Base-by-base conservation (phyloP, 2,888 invertebrate genomes). In the Dorcus hopei region DNA sequence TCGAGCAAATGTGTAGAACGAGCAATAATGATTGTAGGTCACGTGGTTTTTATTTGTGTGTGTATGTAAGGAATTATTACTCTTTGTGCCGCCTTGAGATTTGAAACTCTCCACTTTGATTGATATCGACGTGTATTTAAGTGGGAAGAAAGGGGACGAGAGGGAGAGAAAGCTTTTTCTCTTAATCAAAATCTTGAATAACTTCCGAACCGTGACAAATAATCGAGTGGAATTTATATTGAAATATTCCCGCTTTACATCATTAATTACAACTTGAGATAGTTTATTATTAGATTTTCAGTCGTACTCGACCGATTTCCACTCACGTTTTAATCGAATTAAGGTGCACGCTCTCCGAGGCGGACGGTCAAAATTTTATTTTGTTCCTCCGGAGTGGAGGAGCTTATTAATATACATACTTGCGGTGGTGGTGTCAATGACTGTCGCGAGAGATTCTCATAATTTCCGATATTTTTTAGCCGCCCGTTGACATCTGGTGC, bases 221-320 rank as follows among this genome's bases (percentile, higher is more conserved):
- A 72, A 73, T 72, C 70, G 70, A 65, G 68, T 68, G 75, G 74
- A 76, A 75, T 76, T 74, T 73, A 75, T 76, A 76, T 76, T 74
- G 75, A 73, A 75, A 75, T 74, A 74, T 75, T 68, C 70, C 65
- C 57, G 67, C 68, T 68, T 70, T 70, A 71, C 73, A 73, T 72
- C 72, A 73, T 74, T 75, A 75, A 74, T 73, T 73, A 71, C 71
- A 70, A 74, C 74, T 74, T 72, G 73, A 73, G 73, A 75, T 75
- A 73, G 73, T 74, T 74, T 74, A 75, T 76, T 76, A 76, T 76
- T 76, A 74, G 74, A 75, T 75, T 76, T 73, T 72, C 53, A 53
- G 45, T 11, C 19, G 45, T 45, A 11, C 26, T 33, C 26, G 26
- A 33, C 9, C 45, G n/a, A 45, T 11, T 45, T 11, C 42, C 42